phyloP scores from a whole-genome alignment of 2,888 invertebrate species.

The Mythimna vitellina region DNA sequence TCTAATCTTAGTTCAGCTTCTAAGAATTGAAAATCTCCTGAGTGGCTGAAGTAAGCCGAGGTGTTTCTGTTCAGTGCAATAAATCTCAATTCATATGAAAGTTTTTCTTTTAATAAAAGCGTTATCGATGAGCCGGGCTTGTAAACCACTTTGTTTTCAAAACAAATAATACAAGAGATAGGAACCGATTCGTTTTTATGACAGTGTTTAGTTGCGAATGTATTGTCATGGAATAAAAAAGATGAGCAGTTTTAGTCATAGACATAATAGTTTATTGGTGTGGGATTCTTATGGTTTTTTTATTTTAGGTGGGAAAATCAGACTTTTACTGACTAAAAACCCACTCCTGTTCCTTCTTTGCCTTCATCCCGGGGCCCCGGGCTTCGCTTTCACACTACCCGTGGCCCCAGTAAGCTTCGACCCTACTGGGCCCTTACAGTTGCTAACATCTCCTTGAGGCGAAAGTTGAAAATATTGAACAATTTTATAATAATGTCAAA shows the following conservation, averaged over 20 bases:
- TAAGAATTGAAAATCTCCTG: slow-evolving; percentile 34
- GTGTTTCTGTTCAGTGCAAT: slow-evolving; percentile 32
- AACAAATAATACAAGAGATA: slow-evolving; percentile 44
- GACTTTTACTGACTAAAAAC: too few species aligned
- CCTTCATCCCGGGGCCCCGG: too few species aligned
- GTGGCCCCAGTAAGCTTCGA: too few species aligned
- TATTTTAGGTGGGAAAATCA: too few species aligned
- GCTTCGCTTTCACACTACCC: too few species aligned
- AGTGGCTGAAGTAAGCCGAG: slow-evolving; percentile 25
- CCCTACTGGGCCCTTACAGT: too few species aligned
- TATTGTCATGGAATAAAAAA: not conserved
- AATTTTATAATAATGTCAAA: too few species aligned
- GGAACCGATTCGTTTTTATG: slow-evolving; percentile 29
- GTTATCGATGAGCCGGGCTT: slow-evolving; percentile 25
- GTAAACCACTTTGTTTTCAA: slow-evolving; percentile 55
- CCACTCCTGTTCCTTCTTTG: too few species aligned
- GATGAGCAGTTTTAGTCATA: not conserved
- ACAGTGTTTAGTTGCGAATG: slow-evolving; percentile 13
- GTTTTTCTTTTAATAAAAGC: slow-evolving; percentile 45
- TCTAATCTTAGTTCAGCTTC: slow-evolving; percentile 35
- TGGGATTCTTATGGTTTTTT: too few species aligned
- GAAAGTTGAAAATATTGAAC: too few species aligned
- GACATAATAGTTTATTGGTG: not conserved
- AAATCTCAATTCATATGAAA: slow-evolving; percentile 48
- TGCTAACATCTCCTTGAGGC: too few species aligned